Base-by-base conservation (phyloP, 2,888 invertebrate genomes). In the Pheosia gnoma region DNA sequence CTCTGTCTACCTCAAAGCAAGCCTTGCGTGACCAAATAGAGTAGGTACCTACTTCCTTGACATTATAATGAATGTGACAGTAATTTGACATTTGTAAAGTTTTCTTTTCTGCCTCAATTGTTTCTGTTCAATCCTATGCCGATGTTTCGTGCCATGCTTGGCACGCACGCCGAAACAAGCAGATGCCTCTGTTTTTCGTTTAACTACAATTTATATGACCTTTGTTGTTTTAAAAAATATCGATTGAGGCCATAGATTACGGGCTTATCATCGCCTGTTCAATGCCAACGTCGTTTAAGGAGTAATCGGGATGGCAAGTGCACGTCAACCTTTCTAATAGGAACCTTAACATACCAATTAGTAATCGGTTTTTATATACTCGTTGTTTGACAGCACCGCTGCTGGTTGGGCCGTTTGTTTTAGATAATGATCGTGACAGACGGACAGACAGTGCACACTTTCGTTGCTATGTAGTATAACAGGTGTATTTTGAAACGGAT, bases 351-450 rank as follows among this genome's bases (percentile, higher is more conserved):
- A 59, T 61, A 61, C 61, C 59, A 70, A 68, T 70, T 65, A 68
- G 37, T 58, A n/a, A 41, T 41, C 13, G 41, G n/a, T 58, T 64
- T 66, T 68, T 67, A 49, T 65, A 49, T 25, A 25, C 25, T 25
- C 25, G 25, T 13, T 53, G 52, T 67, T 58, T 67, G 63, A 66
- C 64, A 73, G 62, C 51, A 9, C 57, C 60, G 59, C 68, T 51
- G 68, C 67, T 65, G 60, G 58, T 56, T 60, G 36, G 43, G 59
- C 65, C 59, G 59, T 71, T 66, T 58, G 59, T 65, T 76, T 63
- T 53, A 59, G 74, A 76, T 69, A 69, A 54, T 59, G 53, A 76
- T 76, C 63, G 56, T 62, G 68, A 74, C 68, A 60, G 13, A 66
- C 58, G 49, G 62, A 61, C 41, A 39, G 62, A 66, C 68, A 58